Evolutionary conservation across 2,888 invertebrate genomes (phyloP), one percentile per base, ranked within the genome.

Genomic region (Ametastegia equiseti): DNA sequence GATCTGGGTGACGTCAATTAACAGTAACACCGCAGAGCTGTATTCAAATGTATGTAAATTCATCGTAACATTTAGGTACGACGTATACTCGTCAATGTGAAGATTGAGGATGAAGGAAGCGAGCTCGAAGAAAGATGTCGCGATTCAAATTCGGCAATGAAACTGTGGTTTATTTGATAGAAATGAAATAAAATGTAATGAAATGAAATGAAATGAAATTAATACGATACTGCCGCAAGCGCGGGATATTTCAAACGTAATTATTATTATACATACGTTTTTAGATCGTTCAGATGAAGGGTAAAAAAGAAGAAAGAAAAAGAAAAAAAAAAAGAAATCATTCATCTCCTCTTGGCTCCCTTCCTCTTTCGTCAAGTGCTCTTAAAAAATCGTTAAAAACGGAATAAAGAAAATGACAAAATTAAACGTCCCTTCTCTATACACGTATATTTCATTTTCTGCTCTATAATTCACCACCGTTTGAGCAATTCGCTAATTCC

Each of bases 21-120:
- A 75, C 50, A 36, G 50, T 54, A 75, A 75, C 54, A 50, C 75
- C 54, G 75, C 54, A 36, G n/a, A n/a, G 65, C 65, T 67, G 65
- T 75, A 75, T 75, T 75, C 75, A 75, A 75, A 75, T 75, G 50
- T 75, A 75, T 75, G 50, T 75, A 75, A 75, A 75, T 75, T 13
- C 11, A 54, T 50, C 75, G 39, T 13, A 71, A 71, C 71, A 45
- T 45, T 71, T 45, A 45, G 45, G 45, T n/a, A n/a, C n/a, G 27
- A 71, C n/a, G 71, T 71, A 27, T 45, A 42, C 30, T 60, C 15
- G 60, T 60, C 60, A 27, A 27, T 30, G n/a, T n/a, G 60, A 27
- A 30, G 60, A 15, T 30, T 60, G 5, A 30, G 15, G 30, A 3
- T 60, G 15, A 30, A 30, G 15, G 30, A 23, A 30, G 5, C 23